Conservation (phyloP, 2,888 invertebrate genomes). For the Ceriagrion tenellum region DNA sequence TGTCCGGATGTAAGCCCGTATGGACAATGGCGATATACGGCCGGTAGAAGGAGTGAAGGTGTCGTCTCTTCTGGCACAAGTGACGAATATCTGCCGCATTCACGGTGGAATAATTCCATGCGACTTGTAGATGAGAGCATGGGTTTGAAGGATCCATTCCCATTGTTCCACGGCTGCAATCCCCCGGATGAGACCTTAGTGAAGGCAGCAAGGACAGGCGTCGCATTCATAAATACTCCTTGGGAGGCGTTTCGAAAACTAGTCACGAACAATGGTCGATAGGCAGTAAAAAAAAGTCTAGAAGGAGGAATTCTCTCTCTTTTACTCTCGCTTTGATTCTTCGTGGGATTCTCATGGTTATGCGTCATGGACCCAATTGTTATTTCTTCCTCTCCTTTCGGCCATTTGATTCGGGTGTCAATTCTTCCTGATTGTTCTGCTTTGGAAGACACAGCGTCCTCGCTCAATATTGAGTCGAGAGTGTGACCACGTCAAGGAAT, state of each 20-base stretch:
- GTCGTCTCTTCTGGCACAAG: conserved; percentile 32
- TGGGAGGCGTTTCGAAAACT: conserved; percentile 25
- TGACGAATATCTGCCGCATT: conserved; percentile 51
- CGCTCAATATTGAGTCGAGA: neutral
- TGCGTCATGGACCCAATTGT: conserved; percentile 12
- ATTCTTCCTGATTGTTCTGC: neutral
- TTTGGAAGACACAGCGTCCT: neutral
- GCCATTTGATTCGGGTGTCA: neutral
- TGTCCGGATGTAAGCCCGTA: neutral
- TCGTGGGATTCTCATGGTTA: conserved; percentile 19
- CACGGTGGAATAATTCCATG: conserved; percentile 41
- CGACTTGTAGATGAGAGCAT: conserved; percentile 48
- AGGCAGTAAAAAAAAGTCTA: conserved; percentile 41
- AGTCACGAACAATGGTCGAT: conserved; percentile 50
- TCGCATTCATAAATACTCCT: conserved; percentile 64
- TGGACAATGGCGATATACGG: neutral
- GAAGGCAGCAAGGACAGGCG: conserved; percentile 33
- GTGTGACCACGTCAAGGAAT: neutral
- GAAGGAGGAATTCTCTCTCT: conserved; percentile 48
- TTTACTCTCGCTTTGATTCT: conserved; percentile 5
- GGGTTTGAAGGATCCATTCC: neutral
- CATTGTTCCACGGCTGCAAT: conserved; percentile 56
- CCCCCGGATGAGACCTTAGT: conserved; percentile 22
- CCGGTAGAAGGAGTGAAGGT: neutral
- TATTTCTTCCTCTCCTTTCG: neutral